Conservation (phyloP, 2,888 invertebrate species). For the Netelia inedita region DNA sequence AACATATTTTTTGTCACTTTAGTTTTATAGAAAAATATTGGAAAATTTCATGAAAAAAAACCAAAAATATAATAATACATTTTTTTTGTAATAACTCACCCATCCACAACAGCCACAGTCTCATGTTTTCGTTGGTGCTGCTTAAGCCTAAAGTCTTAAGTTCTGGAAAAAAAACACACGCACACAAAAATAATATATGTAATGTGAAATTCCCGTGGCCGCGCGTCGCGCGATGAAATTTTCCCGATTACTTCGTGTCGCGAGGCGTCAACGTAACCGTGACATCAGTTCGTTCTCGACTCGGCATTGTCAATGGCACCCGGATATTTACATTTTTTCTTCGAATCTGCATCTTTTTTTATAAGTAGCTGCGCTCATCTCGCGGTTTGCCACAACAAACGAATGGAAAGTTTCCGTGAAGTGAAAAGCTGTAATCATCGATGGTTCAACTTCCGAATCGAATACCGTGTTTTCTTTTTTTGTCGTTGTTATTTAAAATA, state of each 20-base stretch:
- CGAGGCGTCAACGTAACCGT: constrained; percentile 18
- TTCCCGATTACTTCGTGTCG: constrained; percentile 9
- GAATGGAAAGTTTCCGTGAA: constrained; percentile 69
- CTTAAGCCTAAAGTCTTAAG: constrained; percentile 74
- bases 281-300: constrained; percentile 26
- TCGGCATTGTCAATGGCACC: constrained; percentile 66
- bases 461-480: background rate
- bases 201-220: constrained; percentile 14
- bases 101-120: constrained; percentile 81
- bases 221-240: constrained; percentile 17
- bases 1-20: constrained; percentile 21
- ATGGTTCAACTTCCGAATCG: constrained; percentile 41
- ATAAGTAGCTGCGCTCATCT: constrained; percentile 29
- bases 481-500: no score
- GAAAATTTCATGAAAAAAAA: constrained; percentile 31
- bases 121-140: constrained; percentile 79
- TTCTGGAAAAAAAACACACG: constrained; percentile 61
- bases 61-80: background rate
- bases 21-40: constrained; percentile 15
- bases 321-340: constrained; percentile 38
- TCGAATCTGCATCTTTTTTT: background rate
- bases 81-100: constrained; percentile 74
- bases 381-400: constrained; percentile 67
- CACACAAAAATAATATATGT: constrained; percentile 13
- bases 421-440: constrained; percentile 71